Conservation (phyloP, 2,888 invertebrate species). For the Lysandra coridon region DNA sequence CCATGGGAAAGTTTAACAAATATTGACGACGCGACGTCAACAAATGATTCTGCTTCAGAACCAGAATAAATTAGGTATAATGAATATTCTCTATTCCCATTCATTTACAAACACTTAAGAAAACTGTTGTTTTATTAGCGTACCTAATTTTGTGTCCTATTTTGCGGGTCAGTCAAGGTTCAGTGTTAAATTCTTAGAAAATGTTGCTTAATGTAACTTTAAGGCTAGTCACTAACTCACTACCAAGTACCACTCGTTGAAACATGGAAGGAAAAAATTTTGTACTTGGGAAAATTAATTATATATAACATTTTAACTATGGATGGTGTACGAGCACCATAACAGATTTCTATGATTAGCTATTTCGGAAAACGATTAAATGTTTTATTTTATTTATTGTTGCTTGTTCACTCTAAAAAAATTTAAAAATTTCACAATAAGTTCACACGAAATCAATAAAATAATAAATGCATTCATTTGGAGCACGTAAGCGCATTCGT, state of each 20-base stretch:
- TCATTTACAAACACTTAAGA: neutral
- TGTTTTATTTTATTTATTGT: too few relatives aligned
- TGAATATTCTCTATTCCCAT: neutral
- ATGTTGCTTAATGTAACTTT: too few relatives aligned
- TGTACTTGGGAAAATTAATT: too few relatives aligned
- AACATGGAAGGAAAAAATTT: too few relatives aligned
- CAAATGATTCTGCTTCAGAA: neutral
- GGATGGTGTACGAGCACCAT: too few relatives aligned
- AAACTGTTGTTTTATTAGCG: neutral
- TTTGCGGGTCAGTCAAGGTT: too few relatives aligned
- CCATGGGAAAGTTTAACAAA: slow-evolving; percentile 8
- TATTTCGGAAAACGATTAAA: too few relatives aligned
- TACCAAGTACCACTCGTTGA: too few relatives aligned
- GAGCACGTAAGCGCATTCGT: slow-evolving; percentile 20
- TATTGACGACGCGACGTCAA: neutral
- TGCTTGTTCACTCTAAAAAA: neutral
- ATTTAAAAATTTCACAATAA: neutral
- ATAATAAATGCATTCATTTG: neutral
- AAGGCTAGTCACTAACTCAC: too few relatives aligned
- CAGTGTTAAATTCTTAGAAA: too few relatives aligned
- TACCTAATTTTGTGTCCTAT: neutral
- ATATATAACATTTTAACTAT: too few relatives aligned
- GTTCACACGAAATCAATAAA: neutral
- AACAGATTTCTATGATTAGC: too few relatives aligned
- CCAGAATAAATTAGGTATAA: neutral